Evolutionary conservation across 1,140 invertebrate genomes (phyloP).

Genomic region (Agraylea sexmaculata): DNA sequence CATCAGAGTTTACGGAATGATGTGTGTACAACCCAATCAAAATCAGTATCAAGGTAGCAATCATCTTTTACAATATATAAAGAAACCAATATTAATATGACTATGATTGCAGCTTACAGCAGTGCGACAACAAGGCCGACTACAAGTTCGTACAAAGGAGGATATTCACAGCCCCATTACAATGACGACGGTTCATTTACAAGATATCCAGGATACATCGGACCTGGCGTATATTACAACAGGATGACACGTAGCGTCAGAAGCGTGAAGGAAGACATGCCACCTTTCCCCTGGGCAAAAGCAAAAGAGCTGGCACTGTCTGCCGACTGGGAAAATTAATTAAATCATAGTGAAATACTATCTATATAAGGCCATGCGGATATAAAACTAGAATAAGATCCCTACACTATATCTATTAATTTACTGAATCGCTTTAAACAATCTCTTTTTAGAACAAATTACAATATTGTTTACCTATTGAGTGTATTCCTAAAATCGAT

Average conservation of each 20-base stretch:
- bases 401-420: too few species aligned
- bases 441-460: too few species aligned
- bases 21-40: conserved; percentile 57
- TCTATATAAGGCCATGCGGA: too few species aligned
- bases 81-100: neutral
- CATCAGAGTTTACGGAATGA: conserved; percentile 86
- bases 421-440: too few species aligned
- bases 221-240: conserved; percentile 31
- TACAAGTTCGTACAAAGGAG: conserved; percentile 38
- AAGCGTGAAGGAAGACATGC: conserved; percentile 30
- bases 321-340: conserved; percentile 46
- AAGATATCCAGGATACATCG: conserved; percentile 31
- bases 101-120: conserved; percentile 29
- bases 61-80: neutral
- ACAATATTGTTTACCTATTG: too few species aligned
- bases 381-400: too few species aligned
- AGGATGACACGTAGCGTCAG: conserved; percentile 35
- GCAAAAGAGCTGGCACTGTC: conserved; percentile 49
- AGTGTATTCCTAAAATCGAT: too few species aligned
- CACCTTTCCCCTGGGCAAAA: conserved; percentile 60
- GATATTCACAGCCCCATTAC: conserved; percentile 36
- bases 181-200: conserved; percentile 33
- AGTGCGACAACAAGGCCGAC: conserved; percentile 26
- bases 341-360: too few species aligned
- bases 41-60: conserved; percentile 2